Conservation (phyloP, 2,888 invertebrate genomes). For the Dryocosmus kuriphilus region DNA sequence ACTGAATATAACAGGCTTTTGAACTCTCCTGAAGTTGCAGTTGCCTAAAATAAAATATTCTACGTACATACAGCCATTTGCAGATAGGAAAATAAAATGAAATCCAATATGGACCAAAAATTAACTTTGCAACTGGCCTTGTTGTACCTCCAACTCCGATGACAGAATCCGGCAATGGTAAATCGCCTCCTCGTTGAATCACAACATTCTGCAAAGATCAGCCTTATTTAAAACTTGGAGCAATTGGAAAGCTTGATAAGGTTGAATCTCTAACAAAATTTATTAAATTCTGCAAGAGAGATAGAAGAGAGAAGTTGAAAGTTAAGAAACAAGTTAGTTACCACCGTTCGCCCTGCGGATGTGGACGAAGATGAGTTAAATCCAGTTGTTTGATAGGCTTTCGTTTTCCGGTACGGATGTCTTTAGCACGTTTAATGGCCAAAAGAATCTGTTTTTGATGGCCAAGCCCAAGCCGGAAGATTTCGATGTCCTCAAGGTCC, state of each 20-base stretch:
- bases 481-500: slow-evolving; percentile 98
- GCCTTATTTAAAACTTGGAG: not conserved
- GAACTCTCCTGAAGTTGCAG: slow-evolving; percentile 77
- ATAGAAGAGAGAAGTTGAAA: not conserved
- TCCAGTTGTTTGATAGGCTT: slow-evolving; percentile 78
- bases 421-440: slow-evolving; percentile 97
- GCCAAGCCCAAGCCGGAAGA: slow-evolving; percentile 94
- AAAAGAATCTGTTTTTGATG: slow-evolving; percentile 99
- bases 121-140: slow-evolving; percentile 88
- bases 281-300: not conserved
- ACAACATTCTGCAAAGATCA: slow-evolving; percentile 70
- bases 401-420: slow-evolving; percentile 92
- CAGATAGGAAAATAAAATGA: not conserved
- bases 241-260: no score
- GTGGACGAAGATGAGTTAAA: slow-evolving; percentile 79
- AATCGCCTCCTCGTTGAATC: slow-evolving; percentile 74
- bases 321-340: slow-evolving; percentile 48
- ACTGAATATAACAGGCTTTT: slow-evolving; percentile 71
- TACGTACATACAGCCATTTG: not conserved
- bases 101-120: not conserved
- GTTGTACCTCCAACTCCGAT: slow-evolving; percentile 85
- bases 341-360: slow-evolving; percentile 78
- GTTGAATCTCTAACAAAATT: no score
- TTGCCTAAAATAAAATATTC: slow-evolving; percentile 63
- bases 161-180: slow-evolving; percentile 76